Percentiles rank a stretch among this genome's conserved stretches.
Conservation (phyloP, 1,140 invertebrate species). For the Drosophila burlai region DNA sequence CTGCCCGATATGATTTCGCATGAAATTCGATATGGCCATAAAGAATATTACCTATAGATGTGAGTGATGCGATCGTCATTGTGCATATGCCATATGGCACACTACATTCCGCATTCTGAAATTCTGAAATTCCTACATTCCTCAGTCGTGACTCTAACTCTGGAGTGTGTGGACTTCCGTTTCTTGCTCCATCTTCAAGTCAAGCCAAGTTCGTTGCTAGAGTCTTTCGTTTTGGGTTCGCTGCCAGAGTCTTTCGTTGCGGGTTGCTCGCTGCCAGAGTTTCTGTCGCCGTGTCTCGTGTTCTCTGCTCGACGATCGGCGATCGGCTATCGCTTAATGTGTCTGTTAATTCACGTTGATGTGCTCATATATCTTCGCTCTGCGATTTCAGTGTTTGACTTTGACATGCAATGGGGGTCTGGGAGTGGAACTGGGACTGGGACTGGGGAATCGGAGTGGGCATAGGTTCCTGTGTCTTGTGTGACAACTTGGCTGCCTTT, state of each 20-base stretch:
- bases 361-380: slow-evolving; percentile 77
- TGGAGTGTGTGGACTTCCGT: slow-evolving; percentile 46
- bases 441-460: slow-evolving; percentile 6
- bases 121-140: slow-evolving; percentile 17
- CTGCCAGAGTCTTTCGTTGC: slow-evolving; percentile 74
- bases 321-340: slow-evolving; percentile 79
- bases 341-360: slow-evolving; percentile 80
- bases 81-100: slow-evolving; percentile 33
- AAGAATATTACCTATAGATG: slow-evolving; percentile 60
- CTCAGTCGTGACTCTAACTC: slow-evolving; percentile 27
- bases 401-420: slow-evolving; percentile 55
- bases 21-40: slow-evolving; percentile 78
- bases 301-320: slow-evolving; percentile 67
- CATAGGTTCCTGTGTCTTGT: slow-evolving; percentile 8
- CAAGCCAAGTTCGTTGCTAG: slow-evolving; percentile 19
- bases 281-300: slow-evolving; percentile 36
- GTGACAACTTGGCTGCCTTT: slow-evolving; percentile 27
- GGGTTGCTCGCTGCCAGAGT: slow-evolving; percentile 57
- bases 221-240: slow-evolving; percentile 61
- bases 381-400: slow-evolving; percentile 67
- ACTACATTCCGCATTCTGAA: slow-evolving; percentile 24
- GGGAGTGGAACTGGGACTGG: neutral
- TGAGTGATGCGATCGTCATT: slow-evolving; percentile 32
- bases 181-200: slow-evolving; percentile 19
- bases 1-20: slow-evolving; percentile 19